Conservation (phyloP, 53 echinoderm and acorn worm species). For the Patiria pectinifera region DNA sequence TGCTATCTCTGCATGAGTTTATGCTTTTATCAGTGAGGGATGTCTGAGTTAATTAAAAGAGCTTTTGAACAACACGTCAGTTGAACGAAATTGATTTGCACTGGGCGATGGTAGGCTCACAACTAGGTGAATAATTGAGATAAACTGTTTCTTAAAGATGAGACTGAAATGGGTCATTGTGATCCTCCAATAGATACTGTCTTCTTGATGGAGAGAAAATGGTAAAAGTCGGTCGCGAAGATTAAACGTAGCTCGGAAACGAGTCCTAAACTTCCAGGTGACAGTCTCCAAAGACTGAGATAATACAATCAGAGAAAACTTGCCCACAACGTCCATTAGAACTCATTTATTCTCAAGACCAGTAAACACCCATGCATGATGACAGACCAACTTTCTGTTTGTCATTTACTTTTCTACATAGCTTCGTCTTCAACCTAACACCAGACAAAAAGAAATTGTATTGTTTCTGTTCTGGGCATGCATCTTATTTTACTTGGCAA, state of each 20-base stretch:
- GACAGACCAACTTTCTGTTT: not conserved
- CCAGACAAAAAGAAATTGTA: no score
- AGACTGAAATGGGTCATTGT: not conserved
- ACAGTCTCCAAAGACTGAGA: not conserved
- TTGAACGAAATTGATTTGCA: constrained; percentile 44
- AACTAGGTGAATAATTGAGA: not conserved
- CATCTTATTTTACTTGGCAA: no score
- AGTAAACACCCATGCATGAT: not conserved
- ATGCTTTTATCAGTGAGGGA: constrained; percentile 2
- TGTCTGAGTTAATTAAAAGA: constrained; percentile 54
- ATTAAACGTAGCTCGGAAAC: not conserved
- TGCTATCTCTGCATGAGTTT: constrained; percentile 44
- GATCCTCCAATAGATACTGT: not conserved
- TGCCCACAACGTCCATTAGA: not conserved
- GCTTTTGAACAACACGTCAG: constrained; percentile 30
- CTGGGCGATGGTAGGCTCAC: not conserved
- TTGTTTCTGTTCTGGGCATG: no score
- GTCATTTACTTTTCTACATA: not conserved
- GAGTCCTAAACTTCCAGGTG: not conserved
- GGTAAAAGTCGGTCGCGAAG: not conserved
- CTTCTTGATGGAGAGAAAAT: not conserved
- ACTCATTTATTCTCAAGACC: not conserved
- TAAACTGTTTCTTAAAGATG: constrained; percentile 2
- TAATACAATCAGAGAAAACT: not conserved
- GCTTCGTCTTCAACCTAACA: not conserved